Conservation (phyloP, 2,797 vertebrate species). For the Gila robusta region DNA sequence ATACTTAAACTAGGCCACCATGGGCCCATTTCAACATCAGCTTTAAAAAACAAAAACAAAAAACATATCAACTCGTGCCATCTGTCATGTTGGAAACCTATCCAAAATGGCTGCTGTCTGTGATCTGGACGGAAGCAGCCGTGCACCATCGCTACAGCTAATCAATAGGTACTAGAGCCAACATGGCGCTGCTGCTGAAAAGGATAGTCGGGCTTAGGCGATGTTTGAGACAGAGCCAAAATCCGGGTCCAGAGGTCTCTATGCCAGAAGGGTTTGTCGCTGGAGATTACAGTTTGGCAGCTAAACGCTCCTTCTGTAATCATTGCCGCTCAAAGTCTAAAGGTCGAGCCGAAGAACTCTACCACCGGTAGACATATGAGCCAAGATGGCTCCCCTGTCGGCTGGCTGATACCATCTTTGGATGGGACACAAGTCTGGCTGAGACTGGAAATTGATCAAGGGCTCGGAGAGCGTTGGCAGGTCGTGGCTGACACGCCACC, state of each 20-base stretch:
- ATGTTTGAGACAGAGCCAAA: conserved; percentile 67
- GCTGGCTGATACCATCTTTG: conserved; percentile 40
- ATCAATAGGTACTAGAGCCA: conserved; percentile 46
- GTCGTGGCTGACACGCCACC: background rate
- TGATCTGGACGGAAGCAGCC: conserved; percentile 66
- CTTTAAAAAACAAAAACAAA: conserved; percentile 67
- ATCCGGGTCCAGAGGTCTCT: conserved; percentile 37
- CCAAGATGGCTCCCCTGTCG: conserved; percentile 45
- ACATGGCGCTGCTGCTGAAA: conserved; percentile 29
- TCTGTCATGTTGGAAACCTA: conserved; percentile 72
- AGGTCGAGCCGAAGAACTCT: conserved; percentile 47
- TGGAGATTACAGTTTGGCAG: conserved; percentile 46
- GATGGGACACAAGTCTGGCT: conserved; percentile 18
- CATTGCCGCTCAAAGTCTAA: conserved; percentile 38
- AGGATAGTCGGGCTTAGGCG: conserved; percentile 39
- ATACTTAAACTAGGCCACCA: conserved; percentile 60
- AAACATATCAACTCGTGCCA: conserved; percentile 70
- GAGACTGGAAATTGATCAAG: conserved; percentile 38
- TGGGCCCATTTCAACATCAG: conserved; percentile 68
- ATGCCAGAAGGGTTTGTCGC: conserved; percentile 42
- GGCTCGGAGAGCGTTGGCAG: conserved; percentile 14
- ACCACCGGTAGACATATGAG: conserved; percentile 35
- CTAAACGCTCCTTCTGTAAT: conserved; percentile 45
- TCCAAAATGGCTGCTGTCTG: conserved; percentile 69
- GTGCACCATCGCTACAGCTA: conserved; percentile 61